A percentile compares a stretch with the other conserved stretches of the same genome.
Evolutionary conservation across 2,888 invertebrate species (phyloP).

Genomic region (Zaprionus obscuricornis): DNA sequence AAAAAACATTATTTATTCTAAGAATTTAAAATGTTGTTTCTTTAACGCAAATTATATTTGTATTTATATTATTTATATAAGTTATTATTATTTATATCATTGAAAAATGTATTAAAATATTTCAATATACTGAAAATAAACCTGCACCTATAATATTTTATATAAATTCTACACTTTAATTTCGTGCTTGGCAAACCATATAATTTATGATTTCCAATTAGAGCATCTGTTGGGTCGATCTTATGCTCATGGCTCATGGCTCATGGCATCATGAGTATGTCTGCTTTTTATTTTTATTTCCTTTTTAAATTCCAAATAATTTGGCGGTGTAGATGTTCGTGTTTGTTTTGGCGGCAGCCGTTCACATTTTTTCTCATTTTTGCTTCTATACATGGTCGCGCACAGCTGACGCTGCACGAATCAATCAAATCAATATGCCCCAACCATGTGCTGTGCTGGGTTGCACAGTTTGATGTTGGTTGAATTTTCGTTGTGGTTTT

Average conservation of each 20-base stretch:
- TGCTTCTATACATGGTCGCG: conserved; percentile 31
- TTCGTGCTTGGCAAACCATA: conserved; percentile 3
- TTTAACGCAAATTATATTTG: too few relatives aligned
- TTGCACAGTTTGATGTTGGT: conserved; percentile 13
- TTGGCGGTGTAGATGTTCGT: conserved; percentile 46
- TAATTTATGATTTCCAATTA: conserved; percentile 25
- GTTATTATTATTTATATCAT: too few relatives aligned
- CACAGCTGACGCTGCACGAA: conserved; percentile 73
- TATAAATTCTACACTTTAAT: not conserved
- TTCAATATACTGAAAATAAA: too few relatives aligned
- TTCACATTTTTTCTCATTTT: conserved; percentile 19
- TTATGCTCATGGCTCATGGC: too few relatives aligned
- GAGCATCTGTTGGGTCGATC: conserved; percentile 16
- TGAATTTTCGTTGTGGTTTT: conserved; percentile 49
- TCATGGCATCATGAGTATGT: not conserved
- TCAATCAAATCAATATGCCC: conserved; percentile 73
- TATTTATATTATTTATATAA: too few relatives aligned
- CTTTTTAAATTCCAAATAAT: conserved; percentile 58
- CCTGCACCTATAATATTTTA: not conserved
- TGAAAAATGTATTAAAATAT: too few relatives aligned
- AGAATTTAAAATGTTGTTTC: too few relatives aligned
- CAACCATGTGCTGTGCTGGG: conserved; percentile 17
- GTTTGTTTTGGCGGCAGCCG: conserved; percentile 54
- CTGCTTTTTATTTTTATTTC: conserved; percentile 7
- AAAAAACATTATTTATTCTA: too few relatives aligned